Base-by-base conservation (phyloP, 2,797 vertebrate species). In the Typhlichthys subterraneus region DNA sequence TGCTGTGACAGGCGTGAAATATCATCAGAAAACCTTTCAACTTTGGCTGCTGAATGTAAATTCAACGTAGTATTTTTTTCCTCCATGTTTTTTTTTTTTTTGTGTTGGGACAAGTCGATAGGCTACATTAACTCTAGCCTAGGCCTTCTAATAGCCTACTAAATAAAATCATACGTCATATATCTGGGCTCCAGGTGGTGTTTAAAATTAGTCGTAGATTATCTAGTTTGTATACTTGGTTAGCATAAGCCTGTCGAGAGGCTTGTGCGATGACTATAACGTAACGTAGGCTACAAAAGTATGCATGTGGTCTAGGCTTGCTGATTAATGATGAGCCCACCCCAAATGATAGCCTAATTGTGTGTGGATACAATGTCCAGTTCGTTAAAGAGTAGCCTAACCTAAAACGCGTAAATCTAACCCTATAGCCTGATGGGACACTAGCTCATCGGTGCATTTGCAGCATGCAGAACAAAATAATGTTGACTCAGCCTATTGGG, bases 181-280 rank as follows among this genome's bases (percentile, higher is more conserved):
- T 29, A 29, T 29, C 38, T 48, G 1, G 29, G 13, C 10, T 19
- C 14, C 17, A 11, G 42, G 29, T 29, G 23, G 57, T 47, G 57
- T 57, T 17, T 6, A 51, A 51, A 15, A 55, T 48, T n/a, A 45
- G 46, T 53, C 52, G 48, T 1, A 10, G 58, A 56, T 70, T 53
- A 45, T 50, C 53, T 45, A n/a, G 6, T 17, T 57, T 45, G 45
- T 19, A 15, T 45, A 10, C 5, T 6, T 42, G 23, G 23, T 23
- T 23, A 42, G 52, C 11, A 11, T 29, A 53, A 23, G 10, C 9
- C 53, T 31, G 2, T 7, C 53, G 23, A 61, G 50, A 52, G 15
- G 54, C 45, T 42, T 42, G 9, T 29, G 23, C 23, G 38, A 42
- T 42, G 59, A 66, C 69, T 50, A 29, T 29, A 29, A 29, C 23